phyloP scores from a whole-genome alignment of 2,113 vertebrate species.

The Microtus richardsoni region DNA sequence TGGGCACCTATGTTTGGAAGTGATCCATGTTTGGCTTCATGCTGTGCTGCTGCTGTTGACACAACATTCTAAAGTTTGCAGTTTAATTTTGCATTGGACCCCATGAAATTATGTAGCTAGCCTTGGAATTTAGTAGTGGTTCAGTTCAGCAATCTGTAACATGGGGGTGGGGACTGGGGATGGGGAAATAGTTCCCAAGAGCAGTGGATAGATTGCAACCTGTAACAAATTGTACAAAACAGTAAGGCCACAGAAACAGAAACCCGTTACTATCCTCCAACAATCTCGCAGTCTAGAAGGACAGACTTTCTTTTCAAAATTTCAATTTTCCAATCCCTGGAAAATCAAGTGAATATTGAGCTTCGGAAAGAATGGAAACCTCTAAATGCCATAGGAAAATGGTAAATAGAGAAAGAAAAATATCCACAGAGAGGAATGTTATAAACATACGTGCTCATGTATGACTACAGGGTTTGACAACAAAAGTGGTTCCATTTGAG shows the following conservation, averaged over 20 bases:
- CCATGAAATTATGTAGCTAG: neutral
- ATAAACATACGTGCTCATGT: neutral
- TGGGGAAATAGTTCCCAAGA: neutral
- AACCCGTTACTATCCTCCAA: neutral
- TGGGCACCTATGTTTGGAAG: neutral
- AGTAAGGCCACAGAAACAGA: neutral
- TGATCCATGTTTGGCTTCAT: neutral
- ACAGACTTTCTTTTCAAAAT: neutral
- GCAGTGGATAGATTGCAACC: neutral
- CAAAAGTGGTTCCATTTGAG: neutral
- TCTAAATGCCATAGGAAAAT: constrained; percentile 9
- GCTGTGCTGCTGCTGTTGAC: neutral
- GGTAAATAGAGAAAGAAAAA: neutral
- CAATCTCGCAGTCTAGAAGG: neutral
- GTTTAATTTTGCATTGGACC: constrained; percentile 5
- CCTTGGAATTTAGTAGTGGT: neutral
- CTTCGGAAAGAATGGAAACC: neutral
- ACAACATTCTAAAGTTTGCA: neutral
- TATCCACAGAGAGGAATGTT: neutral
- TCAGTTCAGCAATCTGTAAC: neutral
- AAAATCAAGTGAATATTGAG: constrained; percentile 29
- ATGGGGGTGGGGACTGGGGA: neutral
- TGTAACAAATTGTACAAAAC: neutral
- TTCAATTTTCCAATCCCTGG: neutral
- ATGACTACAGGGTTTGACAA: neutral